A percentile compares a stretch with the other conserved stretches of the same genome.
Evolutionary conservation across 2,797 vertebrate species (phyloP).

Genomic region (Scomberomorus guttatus): DNA sequence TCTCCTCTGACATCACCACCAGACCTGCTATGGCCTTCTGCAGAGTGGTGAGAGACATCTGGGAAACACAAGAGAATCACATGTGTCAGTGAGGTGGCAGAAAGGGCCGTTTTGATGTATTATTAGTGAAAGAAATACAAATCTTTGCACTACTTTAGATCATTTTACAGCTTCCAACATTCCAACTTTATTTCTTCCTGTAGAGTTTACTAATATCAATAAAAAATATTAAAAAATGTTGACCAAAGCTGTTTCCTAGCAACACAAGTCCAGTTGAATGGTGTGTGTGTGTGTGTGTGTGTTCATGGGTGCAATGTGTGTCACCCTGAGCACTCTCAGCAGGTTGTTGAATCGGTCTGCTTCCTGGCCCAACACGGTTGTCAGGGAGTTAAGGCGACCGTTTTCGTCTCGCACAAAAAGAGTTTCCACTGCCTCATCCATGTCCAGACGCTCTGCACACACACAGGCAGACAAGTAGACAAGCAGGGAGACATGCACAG

Average conservation of each 20-base stretch:
- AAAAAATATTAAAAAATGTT: neutral
- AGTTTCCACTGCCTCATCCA: constrained; percentile 83
- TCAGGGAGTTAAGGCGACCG: constrained; percentile 88
- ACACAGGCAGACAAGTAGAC: constrained; percentile 11
- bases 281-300: neutral
- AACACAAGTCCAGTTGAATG: neutral
- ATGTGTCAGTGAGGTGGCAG: neutral
- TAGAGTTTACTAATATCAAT: neutral
- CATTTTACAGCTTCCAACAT: no score
- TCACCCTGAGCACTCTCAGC: constrained; percentile 84
- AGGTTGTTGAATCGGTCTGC: constrained; percentile 90
- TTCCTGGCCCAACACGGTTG: constrained; percentile 90
- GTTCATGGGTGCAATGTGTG: neutral
- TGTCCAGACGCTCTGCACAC: constrained; percentile 83
- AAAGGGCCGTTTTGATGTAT: neutral
- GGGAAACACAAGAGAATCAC: constrained; percentile 18
- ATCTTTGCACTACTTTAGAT: no score
- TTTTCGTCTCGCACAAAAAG: constrained; percentile 85
- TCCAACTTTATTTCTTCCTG: neutral
- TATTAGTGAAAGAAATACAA: neutral
- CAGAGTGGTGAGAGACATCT: constrained; percentile 85
- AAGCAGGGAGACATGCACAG: constrained; percentile 3
- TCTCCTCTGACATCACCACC: constrained; percentile 90
- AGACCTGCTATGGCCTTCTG: constrained; percentile 87
- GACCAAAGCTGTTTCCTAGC: neutral